Evolutionary conservation across 2,888 invertebrate species (phyloP).

Genomic region (Oscheius myriophilus): DNA sequence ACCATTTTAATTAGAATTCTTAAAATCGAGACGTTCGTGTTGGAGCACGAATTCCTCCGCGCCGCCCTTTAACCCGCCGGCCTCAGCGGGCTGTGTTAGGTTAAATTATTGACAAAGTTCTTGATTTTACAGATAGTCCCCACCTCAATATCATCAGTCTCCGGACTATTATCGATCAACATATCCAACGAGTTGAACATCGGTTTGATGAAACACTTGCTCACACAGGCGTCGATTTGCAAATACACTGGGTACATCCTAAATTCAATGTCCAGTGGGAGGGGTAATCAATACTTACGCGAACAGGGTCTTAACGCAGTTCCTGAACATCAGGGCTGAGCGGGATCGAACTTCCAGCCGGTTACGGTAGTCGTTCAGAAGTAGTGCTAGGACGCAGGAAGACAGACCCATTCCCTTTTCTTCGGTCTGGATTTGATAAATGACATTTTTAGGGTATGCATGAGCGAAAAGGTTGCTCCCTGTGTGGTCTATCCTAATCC

Average conservation of each 20-base stretch:
- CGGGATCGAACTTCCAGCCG: conserved; percentile 49
- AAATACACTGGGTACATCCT: conserved; percentile 55
- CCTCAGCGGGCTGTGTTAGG: no score
- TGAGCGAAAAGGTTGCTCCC: no score
- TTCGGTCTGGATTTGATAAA: conserved; percentile 38
- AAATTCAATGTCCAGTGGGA: not conserved
- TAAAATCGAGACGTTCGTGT: no score
- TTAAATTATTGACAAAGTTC: no score
- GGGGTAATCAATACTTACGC: conserved; percentile 33
- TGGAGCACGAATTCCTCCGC: no score
- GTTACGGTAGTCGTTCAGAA: conserved; percentile 56
- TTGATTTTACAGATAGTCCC: no score
- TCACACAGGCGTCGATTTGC: conserved; percentile 51
- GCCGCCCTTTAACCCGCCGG: no score
- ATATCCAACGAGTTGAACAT: conserved; percentile 51
- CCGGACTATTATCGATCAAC: conserved; percentile 52
- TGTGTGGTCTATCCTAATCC: no score
- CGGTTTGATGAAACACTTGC: conserved; percentile 53
- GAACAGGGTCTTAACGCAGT: conserved; percentile 51
- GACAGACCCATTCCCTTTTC: conserved; percentile 45
- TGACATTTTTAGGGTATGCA: no score
- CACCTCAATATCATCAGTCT: conserved; percentile 51
- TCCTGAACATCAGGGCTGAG: conserved; percentile 51
- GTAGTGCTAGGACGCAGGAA: conserved; percentile 48
- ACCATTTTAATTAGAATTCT: no score